Percentiles rank a stretch among this genome's conserved stretches.
phyloP scores from a whole-genome alignment of 2,113 vertebrate species.

The Microcebus lehilahytsara region DNA sequence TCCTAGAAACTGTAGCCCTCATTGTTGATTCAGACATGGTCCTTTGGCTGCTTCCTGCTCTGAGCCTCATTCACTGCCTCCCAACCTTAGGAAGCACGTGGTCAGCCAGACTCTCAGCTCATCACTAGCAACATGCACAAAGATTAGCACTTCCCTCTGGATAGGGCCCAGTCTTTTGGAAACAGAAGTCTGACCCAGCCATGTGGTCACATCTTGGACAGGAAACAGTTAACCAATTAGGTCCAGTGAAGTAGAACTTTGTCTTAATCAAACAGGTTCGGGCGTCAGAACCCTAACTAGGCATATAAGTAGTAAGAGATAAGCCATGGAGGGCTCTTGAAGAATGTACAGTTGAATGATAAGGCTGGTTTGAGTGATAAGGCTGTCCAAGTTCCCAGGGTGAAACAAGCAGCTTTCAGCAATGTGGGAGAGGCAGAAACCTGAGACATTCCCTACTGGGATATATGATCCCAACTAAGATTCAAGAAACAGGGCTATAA shows the following conservation, averaged over 20 bases:
- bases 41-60: neutral
- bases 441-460: neutral
- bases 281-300: neutral
- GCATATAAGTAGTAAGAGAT: neutral
- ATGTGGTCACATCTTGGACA: neutral
- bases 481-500: neutral
- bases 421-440: neutral
- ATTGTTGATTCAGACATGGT: neutral
- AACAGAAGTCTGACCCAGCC: neutral
- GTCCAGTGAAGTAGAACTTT: neutral
- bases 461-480: neutral
- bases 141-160: neutral
- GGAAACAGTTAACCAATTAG: conserved; percentile 19
- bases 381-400: neutral
- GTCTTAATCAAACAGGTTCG: conserved; percentile 54
- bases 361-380: conserved; percentile 24
- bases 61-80: neutral
- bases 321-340: neutral
- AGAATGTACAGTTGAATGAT: conserved; percentile 8
- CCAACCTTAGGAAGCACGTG: neutral
- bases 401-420: neutral
- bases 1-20: neutral
- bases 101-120: neutral
- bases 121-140: neutral
- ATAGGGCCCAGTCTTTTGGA: neutral